Evolutionary conservation across 64 coral and sea anemone species (phyloP).

Genomic region (Catalaphyllia jardinei): DNA sequence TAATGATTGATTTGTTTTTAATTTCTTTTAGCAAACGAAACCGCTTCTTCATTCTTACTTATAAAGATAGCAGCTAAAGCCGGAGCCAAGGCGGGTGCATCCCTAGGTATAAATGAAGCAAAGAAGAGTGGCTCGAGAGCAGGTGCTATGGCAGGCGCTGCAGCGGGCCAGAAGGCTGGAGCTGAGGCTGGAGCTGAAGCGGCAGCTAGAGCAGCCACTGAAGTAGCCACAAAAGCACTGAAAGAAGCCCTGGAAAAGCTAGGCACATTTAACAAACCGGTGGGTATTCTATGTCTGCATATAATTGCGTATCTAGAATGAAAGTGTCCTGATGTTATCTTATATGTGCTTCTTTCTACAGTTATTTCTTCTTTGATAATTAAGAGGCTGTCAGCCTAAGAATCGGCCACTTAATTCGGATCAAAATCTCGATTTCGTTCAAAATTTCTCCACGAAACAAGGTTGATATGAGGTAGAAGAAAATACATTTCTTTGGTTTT

Average conservation of each 20-base stretch:
- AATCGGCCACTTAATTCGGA: too few species aligned
- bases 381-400: too few species aligned
- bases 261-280: slow-evolving; percentile 7
- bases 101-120: slow-evolving; percentile 42
- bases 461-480: too few species aligned
- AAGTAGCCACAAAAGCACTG: slow-evolving; percentile 44
- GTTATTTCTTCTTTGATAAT: too few species aligned
- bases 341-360: too few species aligned
- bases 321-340: too few species aligned
- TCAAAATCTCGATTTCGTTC: too few species aligned
- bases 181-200: slow-evolving; percentile 51
- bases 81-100: slow-evolving; percentile 59
- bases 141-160: slow-evolving; percentile 54
- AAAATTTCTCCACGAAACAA: too few species aligned
- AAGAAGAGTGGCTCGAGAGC: slow-evolving; percentile 43
- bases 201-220: slow-evolving; percentile 54
- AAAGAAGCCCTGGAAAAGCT: slow-evolving; percentile 29
- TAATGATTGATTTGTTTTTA: background rate
- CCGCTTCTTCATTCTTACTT: background rate
- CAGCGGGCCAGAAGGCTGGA: slow-evolving; percentile 39
- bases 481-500: too few species aligned
- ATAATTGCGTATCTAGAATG: too few species aligned
- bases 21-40: background rate
- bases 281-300: background rate
- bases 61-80: slow-evolving; percentile 65